Conservation (phyloP, 2,113 vertebrate genomes). For the Colius striatus region DNA sequence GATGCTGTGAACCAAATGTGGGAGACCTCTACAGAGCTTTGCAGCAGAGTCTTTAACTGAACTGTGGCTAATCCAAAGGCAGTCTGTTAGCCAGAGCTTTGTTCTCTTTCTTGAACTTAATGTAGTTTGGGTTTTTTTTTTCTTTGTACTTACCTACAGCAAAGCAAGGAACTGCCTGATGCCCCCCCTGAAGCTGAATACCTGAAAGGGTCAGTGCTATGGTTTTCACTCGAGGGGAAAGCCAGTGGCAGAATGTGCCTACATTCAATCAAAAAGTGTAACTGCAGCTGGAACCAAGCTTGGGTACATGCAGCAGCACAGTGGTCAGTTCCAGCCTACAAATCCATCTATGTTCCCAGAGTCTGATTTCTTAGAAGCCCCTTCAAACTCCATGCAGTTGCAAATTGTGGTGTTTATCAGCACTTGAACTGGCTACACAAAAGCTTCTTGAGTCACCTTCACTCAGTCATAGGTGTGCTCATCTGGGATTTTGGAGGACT, state of each 20-base stretch:
- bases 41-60: not conserved
- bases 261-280: not conserved
- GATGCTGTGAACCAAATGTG: not conserved
- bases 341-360: not conserved
- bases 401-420: not conserved
- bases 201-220: not conserved
- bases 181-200: not conserved
- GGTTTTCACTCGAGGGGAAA: not conserved
- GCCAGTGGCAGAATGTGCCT: not conserved
- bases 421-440: not conserved
- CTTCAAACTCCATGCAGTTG: not conserved
- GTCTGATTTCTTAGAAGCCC: not conserved
- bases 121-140: not conserved
- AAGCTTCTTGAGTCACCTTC: not conserved
- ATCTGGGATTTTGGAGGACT: accelerated
- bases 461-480: accelerated
- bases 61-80: constrained; percentile 18
- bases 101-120: not conserved
- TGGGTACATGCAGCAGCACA: not conserved
- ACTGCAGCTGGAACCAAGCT: not conserved
- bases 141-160: not conserved
- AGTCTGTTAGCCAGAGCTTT: not conserved
- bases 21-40: not conserved
- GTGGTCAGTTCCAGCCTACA: not conserved
- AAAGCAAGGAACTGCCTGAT: not conserved